Percentiles rank a stretch among this genome's conserved stretches.
These are phyloP conservation scores for Gymnoscelis rufifasciata DNA, from an alignment of 2,888 invertebrate species.

Conservation along the genomic window DNA sequence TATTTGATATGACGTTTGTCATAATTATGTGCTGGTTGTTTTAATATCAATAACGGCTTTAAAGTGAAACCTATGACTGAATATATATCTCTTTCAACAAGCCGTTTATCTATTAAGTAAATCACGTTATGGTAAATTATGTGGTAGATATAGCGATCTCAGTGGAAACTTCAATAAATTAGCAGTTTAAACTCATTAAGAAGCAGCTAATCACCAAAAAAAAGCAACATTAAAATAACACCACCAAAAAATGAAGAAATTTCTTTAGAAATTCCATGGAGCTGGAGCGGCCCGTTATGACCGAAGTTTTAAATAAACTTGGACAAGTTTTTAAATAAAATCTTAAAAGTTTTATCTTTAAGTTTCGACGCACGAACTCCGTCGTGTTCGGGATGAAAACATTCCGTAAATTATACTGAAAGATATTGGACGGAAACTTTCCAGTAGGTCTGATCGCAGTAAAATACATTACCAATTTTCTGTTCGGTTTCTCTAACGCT, in stretches of 20 bases:
- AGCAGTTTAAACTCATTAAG: slow-evolving; percentile 6
- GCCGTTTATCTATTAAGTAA: neutral
- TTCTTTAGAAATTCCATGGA: slow-evolving; percentile 11
- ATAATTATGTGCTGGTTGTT: too few relatives aligned
- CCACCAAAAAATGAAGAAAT: slow-evolving; percentile 10
- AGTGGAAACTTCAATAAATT: slow-evolving; percentile 4
- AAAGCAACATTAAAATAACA: slow-evolving; percentile 3
- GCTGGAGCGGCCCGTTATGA: slow-evolving; percentile 43
- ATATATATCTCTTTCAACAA: slow-evolving; percentile 4
- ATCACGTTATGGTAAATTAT: slow-evolving; percentile 1
- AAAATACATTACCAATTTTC: slow-evolving; percentile 12
- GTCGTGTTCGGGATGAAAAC: slow-evolving; percentile 31
- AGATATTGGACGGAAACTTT: slow-evolving; percentile 29
- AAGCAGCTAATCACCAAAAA: slow-evolving; percentile 8
- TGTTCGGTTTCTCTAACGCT: slow-evolving; percentile 1
- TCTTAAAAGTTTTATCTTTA: slow-evolving; percentile 68
- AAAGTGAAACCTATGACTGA: too few relatives aligned
- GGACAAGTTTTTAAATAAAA: slow-evolving; percentile 57
- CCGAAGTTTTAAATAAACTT: slow-evolving; percentile 53
- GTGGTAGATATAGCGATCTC: neutral
- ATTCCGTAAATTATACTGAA: slow-evolving; percentile 21
- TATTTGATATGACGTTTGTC: too few relatives aligned
- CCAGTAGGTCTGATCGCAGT: slow-evolving; percentile 14
- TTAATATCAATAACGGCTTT: too few relatives aligned
- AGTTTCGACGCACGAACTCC: slow-evolving; percentile 55